Evolutionary conservation across 2,797 vertebrate genomes (phyloP).

Genomic region (Peromyscus nudipes): DNA sequence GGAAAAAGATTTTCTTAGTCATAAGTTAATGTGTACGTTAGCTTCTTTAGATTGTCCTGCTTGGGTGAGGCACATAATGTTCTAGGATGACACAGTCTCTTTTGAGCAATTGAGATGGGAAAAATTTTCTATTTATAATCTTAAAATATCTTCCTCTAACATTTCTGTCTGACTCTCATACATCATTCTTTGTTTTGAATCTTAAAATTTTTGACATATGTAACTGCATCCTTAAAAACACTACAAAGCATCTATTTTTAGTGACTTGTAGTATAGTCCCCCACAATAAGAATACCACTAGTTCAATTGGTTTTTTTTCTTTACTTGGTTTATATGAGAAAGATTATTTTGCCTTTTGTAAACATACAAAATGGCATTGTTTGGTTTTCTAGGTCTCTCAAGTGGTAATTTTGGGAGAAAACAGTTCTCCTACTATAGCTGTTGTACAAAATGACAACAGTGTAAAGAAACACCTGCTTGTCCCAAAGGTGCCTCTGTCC

Average conservation of each 20-base stretch:
- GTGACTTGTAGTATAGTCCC: neutral
- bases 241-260: slow-evolving; percentile 37
- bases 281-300: slow-evolving; percentile 48
- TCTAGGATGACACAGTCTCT: slow-evolving; percentile 41
- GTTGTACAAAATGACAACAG: slow-evolving; percentile 66
- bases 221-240: slow-evolving; percentile 34
- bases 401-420: slow-evolving; percentile 67
- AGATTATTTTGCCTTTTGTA: slow-evolving; percentile 69
- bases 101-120: slow-evolving; percentile 38
- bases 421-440: neutral
- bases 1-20: slow-evolving; percentile 53
- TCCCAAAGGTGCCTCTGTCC: slow-evolving; percentile 53
- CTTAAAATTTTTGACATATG: neutral
- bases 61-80: slow-evolving; percentile 60
- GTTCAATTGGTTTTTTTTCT: slow-evolving; percentile 28
- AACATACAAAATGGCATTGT: slow-evolving; percentile 69
- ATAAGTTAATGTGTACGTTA: slow-evolving; percentile 69
- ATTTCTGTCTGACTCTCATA: slow-evolving; percentile 47
- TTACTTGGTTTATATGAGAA: slow-evolving; percentile 52
- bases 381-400: slow-evolving; percentile 72
- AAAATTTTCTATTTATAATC: slow-evolving; percentile 57
- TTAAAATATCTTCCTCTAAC: neutral
- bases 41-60: slow-evolving; percentile 50
- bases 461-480: slow-evolving; percentile 56
- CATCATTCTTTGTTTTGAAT: neutral